Evolutionary conservation across 2,888 invertebrate genomes (phyloP), one percentile per base, ranked within the genome.

Genomic region (Nasonovia ribisnigri): DNA sequence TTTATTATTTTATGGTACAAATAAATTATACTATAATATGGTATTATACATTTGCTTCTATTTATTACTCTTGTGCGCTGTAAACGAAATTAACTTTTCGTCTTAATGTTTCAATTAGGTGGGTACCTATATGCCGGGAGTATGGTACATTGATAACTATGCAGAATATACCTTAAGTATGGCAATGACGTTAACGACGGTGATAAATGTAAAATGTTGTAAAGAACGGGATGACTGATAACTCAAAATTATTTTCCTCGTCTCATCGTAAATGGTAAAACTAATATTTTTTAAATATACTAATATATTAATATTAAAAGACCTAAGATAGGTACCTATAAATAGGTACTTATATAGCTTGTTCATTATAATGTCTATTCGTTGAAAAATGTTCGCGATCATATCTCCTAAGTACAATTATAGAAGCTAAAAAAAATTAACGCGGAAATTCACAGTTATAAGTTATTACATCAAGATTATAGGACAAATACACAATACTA

Each of bases 1-100:
- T 90, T 90, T 90, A 90, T 90, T 90, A 48, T 48, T 90, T 90
- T 90, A 90, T 77, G 77, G 90, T 77, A 67, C 46, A 48, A n/a
- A 90, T 46, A 48, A 77, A 36, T 36, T 77, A 87, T 46, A 46
- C 20, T n/a, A 16, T 46, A 46, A 46, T 46, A 46, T 46, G n/a
- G 48, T 46, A 87, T 46, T n/a, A n/a, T 46, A n/a, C n/a, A 46
- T 87, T 87, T 87, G 24, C 13, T 29, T 87, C 16, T 48, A n/a
- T 87, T 88, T 51, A 51, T 36, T 51, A 24, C 51, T 51, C 20
- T 87, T n/a, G n/a, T 51, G 20, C n/a, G 29, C 8, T n/a, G 48
- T n/a, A 16, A 48, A 48, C 48, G n/a, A 87, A n/a, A 46, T 87
- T n/a, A 51, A 36, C 29, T n/a, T 87, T 48, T 87, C n/a, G 48